Percentiles rank a stretch among this genome's conserved stretches.
Conservation (phyloP, 2,113 vertebrate species). For the Lophochroa leadbeateri region DNA sequence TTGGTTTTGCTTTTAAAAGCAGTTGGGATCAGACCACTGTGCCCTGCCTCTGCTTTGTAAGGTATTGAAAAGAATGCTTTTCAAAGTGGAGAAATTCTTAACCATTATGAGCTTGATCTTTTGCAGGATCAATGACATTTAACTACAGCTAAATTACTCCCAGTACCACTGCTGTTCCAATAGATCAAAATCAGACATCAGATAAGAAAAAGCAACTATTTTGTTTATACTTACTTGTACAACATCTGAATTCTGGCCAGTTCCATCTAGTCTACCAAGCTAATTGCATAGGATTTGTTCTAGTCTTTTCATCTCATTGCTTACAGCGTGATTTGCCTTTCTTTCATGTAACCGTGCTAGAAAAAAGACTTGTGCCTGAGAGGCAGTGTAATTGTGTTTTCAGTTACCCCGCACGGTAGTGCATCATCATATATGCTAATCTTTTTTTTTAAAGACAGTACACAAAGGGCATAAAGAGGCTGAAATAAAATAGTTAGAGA, state of each 20-base stretch:
- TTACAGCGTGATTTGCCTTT: background rate
- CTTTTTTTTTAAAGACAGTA: background rate
- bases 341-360: background rate
- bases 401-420: background rate
- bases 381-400: slow-evolving; percentile 18
- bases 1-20: background rate
- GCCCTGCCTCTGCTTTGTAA: background rate
- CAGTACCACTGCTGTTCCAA: background rate
- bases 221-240: background rate
- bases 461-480: background rate
- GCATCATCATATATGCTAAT: background rate
- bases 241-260: background rate
- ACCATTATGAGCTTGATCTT: background rate
- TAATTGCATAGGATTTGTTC: slow-evolving; percentile 3
- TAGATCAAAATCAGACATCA: background rate
- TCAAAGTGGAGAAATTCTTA: background rate
- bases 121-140: background rate
- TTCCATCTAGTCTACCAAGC: background rate
- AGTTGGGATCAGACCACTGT: background rate
- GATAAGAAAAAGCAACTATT: background rate
- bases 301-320: background rate
- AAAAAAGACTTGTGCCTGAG: background rate
- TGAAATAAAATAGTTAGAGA: background rate
- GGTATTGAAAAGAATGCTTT: background rate
- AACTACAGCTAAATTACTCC: background rate